Conservation (phyloP, 2,888 invertebrate species). For the Octodonta nipae region DNA sequence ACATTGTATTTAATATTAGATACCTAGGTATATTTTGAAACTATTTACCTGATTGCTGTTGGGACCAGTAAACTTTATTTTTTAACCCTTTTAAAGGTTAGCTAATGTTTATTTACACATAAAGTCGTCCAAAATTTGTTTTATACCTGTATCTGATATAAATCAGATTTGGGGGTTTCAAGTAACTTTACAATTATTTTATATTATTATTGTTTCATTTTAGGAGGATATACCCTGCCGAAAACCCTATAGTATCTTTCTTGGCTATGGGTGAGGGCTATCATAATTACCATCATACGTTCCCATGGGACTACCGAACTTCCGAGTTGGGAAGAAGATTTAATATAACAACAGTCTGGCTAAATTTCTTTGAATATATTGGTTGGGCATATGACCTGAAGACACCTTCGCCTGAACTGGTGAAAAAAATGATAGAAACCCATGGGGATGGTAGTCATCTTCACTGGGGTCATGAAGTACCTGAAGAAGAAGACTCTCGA, state of each 20-base stretch:
- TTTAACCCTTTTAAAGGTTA: too few relatives aligned
- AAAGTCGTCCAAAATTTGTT: too few relatives aligned
- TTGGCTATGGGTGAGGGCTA: constrained; percentile 74
- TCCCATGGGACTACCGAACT: constrained; percentile 88
- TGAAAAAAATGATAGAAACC: constrained; percentile 39
- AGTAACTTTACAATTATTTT: too few relatives aligned
- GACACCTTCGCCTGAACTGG: constrained; percentile 43
- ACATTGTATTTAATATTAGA: too few relatives aligned
- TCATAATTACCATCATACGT: constrained; percentile 91
- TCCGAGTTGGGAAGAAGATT: constrained; percentile 58
- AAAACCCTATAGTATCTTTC: constrained; percentile 62
- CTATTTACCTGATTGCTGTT: too few relatives aligned
- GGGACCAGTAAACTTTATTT: too few relatives aligned
- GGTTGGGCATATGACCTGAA: constrained; percentile 69
- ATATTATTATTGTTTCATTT: too few relatives aligned
- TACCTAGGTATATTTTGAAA: too few relatives aligned
- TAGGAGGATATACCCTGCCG: constrained; percentile 66
- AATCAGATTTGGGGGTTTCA: too few relatives aligned
- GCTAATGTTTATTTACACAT: too few relatives aligned
- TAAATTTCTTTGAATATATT: constrained; percentile 56
- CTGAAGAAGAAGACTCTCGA: too few relatives aligned
- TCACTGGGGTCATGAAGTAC: not conserved
- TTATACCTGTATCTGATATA: too few relatives aligned
- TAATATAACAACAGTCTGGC: constrained; percentile 56
- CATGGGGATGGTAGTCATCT: constrained; percentile 36